These are phyloP conservation scores for Drosophila birchii DNA, from an alignment of 2,888 invertebrate species.

Conservation along the genomic window DNA sequence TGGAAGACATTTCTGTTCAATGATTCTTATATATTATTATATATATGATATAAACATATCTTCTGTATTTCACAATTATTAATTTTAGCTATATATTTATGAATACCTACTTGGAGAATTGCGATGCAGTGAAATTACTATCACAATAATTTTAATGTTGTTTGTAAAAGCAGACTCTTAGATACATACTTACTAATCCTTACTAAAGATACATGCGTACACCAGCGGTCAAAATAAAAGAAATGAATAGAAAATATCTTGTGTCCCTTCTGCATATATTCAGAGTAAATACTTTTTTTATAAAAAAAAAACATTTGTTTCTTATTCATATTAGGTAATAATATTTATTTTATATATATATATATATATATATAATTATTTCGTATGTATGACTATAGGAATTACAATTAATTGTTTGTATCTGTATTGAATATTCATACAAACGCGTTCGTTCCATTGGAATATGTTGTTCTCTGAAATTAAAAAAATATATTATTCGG, in stretches of 20 bases:
- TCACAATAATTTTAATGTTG: background rate
- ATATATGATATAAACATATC: background rate
- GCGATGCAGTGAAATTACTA: background rate
- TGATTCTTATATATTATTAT: background rate
- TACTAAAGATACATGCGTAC: background rate
- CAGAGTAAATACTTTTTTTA: background rate
- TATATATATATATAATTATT: constrained; percentile 52
- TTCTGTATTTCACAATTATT: background rate
- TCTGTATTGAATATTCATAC: constrained; percentile 45
- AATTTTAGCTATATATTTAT: background rate
- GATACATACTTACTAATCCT: constrained; percentile 1
- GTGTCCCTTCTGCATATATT: background rate
- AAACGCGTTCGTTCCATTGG: constrained; percentile 59
- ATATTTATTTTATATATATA: constrained; percentile 10
- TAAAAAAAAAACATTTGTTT: constrained; percentile 6
- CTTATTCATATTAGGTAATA: background rate
- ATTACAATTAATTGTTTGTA: constrained; percentile 56
- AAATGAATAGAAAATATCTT: background rate
- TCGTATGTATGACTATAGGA: constrained; percentile 72
- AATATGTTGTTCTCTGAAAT: constrained; percentile 54
- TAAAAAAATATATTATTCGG: background rate
- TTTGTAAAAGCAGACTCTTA: background rate
- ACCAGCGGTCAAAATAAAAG: background rate
- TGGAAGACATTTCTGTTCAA: background rate
- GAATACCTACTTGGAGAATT: constrained; percentile 2